Evolutionary conservation across 2,797 vertebrate genomes (phyloP), one percentile per base, ranked within the genome.

Genomic region (Sebastes umbrosus): DNA sequence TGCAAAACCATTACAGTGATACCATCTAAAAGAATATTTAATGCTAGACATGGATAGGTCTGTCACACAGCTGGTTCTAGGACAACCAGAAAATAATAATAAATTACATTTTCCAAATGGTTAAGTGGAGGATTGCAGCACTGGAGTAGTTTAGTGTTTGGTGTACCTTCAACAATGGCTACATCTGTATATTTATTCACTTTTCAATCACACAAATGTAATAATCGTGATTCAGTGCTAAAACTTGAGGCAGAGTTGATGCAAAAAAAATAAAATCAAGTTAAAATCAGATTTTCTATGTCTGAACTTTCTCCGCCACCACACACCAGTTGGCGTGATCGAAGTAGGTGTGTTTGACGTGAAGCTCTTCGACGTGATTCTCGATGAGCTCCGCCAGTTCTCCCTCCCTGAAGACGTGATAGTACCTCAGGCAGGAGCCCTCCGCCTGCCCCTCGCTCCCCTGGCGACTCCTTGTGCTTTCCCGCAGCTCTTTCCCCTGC

Each of bases 391-490:
- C 90, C 7, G 88, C 83, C 70, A 96, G 73, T 54, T 96, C 94
- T 8, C 94, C 94, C 69, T 96, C 94, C 94, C 95, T 95, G 91
- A 97, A 97, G 76, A 95, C 88, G 0, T 94, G 95, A 34, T 96
- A 96, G 70, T 95, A 95, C 80, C 94, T 94, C 83, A 96, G 87
- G 75, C 92, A 96, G 71, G 93, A 82, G 72, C 86, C 92, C 39
- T 80, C 78, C 68, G 55, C 80, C 82, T 88, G 85, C 39, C 82
- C 87, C 29, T 90, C 88, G 0, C 73, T 76, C 55, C 88, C 91
- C 80, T 75, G 82, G 63, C 84, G 88, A 86, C 89, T 88, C 67
- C 16, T 69, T 73, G 89, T 90, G 84, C 90, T 90, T 82, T 81
- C 89, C 69, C 73, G 89, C 52, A 63, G 85, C 74, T 79, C 83